Percentiles rank a stretch among this genome's conserved stretches.
These are phyloP conservation scores for Ooceraea biroi DNA, from an alignment of 1,140 invertebrate species.

Conservation along the genomic window DNA sequence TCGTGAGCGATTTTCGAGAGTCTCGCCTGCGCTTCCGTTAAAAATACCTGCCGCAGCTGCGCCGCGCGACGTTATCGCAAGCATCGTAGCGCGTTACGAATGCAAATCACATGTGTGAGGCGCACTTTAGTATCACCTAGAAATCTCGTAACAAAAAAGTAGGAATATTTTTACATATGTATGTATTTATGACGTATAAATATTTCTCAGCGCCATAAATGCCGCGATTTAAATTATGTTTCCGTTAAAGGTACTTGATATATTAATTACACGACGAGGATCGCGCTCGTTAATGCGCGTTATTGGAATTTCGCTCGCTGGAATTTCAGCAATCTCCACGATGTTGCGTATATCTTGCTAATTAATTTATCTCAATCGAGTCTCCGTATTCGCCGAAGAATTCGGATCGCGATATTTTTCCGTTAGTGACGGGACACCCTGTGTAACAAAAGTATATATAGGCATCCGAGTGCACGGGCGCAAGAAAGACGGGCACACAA, in stretches of 20 bases:
- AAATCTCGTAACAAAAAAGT: too few species aligned
- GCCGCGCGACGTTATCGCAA: neutral
- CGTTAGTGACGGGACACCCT: neutral
- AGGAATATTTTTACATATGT: too few species aligned
- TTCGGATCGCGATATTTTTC: slow-evolving; percentile 5
- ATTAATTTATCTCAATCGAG: slow-evolving; percentile 6
- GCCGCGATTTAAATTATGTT: too few species aligned
- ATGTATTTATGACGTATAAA: too few species aligned
- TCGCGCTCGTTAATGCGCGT: neutral
- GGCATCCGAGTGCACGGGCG: neutral
- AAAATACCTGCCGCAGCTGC: slow-evolving; percentile 33
- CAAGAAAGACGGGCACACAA: slow-evolving; percentile 17
- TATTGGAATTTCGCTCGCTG: neutral
- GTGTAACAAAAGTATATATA: too few species aligned
- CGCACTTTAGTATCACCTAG: slow-evolving; percentile 15
- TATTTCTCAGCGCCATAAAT: too few species aligned
- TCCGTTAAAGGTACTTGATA: neutral
- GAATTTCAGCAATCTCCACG: neutral
- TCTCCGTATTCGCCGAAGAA: too few species aligned
- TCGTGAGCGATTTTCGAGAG: neutral
- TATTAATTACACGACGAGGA: neutral
- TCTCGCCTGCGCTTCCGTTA: slow-evolving; percentile 6
- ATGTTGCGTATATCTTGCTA: neutral
- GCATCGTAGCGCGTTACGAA: neutral
- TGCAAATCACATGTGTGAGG: slow-evolving; percentile 7